These are phyloP conservation scores for Wiebesia pumilae DNA, from an alignment of 1,140 invertebrate genomes.

Conservation along the genomic window DNA sequence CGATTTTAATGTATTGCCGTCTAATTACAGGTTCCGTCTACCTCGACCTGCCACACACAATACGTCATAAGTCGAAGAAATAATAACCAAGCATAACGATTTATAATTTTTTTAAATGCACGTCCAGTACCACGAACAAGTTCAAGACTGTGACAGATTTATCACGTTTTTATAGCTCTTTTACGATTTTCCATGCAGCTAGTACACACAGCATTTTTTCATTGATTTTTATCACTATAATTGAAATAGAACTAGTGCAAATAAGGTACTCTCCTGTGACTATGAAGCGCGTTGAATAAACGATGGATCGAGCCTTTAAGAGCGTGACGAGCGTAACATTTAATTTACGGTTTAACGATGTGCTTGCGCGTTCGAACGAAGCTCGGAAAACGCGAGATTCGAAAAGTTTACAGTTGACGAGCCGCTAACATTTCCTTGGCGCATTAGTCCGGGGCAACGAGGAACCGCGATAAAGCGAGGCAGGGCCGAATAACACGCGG, in stretches of 20 bases:
- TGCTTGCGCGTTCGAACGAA: not conserved
- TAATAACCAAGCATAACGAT: not conserved
- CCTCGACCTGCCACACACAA: not conserved
- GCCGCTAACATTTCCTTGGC: not conserved
- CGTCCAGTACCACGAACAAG: not conserved
- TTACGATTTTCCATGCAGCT: slow-evolving; percentile 4
- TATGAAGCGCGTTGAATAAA: not conserved
- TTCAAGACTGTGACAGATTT: not conserved
- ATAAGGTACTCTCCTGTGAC: not conserved
- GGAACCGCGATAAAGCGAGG: not conserved
- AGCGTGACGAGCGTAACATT: not conserved
- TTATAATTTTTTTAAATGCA: not conserved
- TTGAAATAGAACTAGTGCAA: not conserved
- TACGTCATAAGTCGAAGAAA: not conserved
- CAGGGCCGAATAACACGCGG: not conserved
- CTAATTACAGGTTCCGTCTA: not conserved
- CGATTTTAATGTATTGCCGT: not conserved
- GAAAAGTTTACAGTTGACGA: not conserved
- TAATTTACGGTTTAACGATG: not conserved
- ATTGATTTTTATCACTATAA: slow-evolving; percentile 1
- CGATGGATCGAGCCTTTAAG: not conserved
- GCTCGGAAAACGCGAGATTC: not conserved
- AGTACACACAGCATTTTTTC: not conserved
- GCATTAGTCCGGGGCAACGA: not conserved
- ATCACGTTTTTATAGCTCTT: not conserved